Base-by-base conservation (phyloP, 2,888 invertebrate species). In the Lutraria lutraria region DNA sequence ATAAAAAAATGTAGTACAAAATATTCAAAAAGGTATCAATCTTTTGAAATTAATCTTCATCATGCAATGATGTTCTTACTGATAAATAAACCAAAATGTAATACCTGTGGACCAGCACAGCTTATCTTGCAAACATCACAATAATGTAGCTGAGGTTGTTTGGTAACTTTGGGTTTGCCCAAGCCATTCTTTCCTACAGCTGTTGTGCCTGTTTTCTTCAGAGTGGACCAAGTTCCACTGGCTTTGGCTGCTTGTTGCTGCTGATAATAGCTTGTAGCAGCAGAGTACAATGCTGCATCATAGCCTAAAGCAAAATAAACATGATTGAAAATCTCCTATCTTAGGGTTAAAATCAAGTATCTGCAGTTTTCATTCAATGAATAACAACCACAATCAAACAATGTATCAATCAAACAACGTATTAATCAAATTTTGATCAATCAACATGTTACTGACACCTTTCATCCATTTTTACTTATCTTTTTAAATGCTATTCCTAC, bases 121-220 rank as follows among this genome's bases (percentile, higher is more conserved):
- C 99, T 99, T 96, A 99, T 99, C 97, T 99, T 99, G 97, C 99
- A 99, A 21, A 99, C 99, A 97, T 99, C 99, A 97, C 99, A 99
- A 97, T 99, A 99, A 97, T 99, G 99, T 93, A 99, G 97, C 94
- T 96, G 96, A 12, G 95, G 95, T 53, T 94, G 94, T 89, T 96
- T 96, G 0, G 96, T 96, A 25, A 95, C 94, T 90, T 95, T 95
- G 29, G 94, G 92, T 82, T 91, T 91, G 31, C 93, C 92, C n/a
- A 91, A 82, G 0, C 90, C 91, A 84, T 90, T 91, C 89, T 94
- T 94, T 29, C 93, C 93, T 82, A 89, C 89, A 72, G 92, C 89
- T 56, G 92, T 93, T 21, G 91, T 90, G 31, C 93, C 93, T 1
- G 94, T 86, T 83, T 95, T 95, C 91, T 95, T 95, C 56, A 92